A percentile compares a stretch with the other conserved stretches of the same genome.
Evolutionary conservation across 2,797 vertebrate species (phyloP).

Genomic region (Malacoctenus gilli): DNA sequence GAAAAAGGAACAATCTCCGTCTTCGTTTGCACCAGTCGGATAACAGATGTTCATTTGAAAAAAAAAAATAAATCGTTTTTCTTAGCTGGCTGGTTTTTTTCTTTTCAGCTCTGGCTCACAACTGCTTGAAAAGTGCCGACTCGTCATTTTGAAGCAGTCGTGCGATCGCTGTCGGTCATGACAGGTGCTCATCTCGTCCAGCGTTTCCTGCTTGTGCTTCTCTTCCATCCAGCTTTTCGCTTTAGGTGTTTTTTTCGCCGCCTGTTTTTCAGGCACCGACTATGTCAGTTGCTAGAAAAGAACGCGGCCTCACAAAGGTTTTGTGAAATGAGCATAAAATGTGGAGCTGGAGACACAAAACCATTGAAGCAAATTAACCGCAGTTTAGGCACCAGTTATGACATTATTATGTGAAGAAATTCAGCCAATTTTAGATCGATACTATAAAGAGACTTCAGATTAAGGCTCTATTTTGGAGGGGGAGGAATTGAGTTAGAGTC

Average conservation of each 20-base stretch:
- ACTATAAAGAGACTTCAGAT: too few species aligned
- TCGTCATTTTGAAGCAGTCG: conserved; percentile 42
- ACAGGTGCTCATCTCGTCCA: conserved; percentile 67
- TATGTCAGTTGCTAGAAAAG: conserved; percentile 17
- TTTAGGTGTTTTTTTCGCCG: conserved; percentile 57
- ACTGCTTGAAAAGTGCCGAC: conserved; percentile 52
- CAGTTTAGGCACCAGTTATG: conserved; percentile 5
- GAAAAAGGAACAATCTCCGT: conserved; percentile 29
- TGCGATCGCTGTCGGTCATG: conserved; percentile 43
- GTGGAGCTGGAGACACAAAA: conserved; percentile 11
- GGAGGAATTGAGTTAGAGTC: conserved; percentile 3
- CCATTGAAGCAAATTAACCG: neutral
- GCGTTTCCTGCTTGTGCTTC: conserved; percentile 78
- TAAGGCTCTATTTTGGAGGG: conserved; percentile 10
- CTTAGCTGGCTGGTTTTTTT: conserved; percentile 44
- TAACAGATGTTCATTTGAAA: conserved; percentile 41
- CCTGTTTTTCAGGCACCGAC: conserved; percentile 46
- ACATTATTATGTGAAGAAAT: conserved; percentile 3
- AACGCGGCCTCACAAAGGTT: conserved; percentile 15
- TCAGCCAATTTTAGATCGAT: conserved; percentile 5
- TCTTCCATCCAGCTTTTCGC: conserved; percentile 78
- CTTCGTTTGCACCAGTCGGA: conserved; percentile 21
- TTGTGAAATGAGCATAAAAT: conserved; percentile 48
- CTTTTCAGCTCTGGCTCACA: conserved; percentile 51
- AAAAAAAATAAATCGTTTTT: conserved; percentile 32